phyloP scores from a whole-genome alignment of 2,113 vertebrate genomes.

The Mesembrinibis cayennensis region DNA sequence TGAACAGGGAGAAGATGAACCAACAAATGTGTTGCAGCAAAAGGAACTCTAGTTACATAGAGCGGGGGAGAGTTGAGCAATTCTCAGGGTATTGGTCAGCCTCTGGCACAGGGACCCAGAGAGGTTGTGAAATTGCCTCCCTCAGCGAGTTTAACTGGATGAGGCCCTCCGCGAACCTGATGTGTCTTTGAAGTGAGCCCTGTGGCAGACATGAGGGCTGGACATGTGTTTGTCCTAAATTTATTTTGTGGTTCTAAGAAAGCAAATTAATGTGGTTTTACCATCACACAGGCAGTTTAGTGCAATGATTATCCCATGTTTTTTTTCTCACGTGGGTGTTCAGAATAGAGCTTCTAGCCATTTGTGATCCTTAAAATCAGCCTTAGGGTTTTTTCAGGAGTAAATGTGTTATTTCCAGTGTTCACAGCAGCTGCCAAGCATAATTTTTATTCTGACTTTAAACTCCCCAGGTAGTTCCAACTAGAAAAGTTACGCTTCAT shows the following conservation, averaged over 20 bases:
- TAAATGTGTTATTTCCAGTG: not conserved
- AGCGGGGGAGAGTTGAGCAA: not conserved
- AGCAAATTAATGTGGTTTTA: not conserved
- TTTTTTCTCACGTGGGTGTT: not conserved
- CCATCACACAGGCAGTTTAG: not conserved
- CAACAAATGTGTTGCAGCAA: not conserved
- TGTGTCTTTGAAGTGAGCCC: not conserved
- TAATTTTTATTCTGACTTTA: not conserved
- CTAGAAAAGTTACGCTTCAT: not conserved
- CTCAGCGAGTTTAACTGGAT: not conserved
- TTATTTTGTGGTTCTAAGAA: not conserved
- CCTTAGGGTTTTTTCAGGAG: not conserved
- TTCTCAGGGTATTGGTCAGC: not conserved
- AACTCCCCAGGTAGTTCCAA: not conserved
- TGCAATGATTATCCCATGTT: not conserved
- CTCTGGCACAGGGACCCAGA: not conserved
- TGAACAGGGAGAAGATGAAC: not conserved
- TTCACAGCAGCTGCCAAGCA: not conserved
- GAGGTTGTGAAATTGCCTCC: not conserved
- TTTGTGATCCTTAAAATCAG: not conserved
- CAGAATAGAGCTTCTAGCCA: not conserved
- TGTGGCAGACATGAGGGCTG: not conserved
- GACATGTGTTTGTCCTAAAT: not conserved
- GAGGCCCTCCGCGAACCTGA: not conserved
- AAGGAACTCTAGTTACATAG: not conserved